Base-by-base conservation (phyloP, 2,888 invertebrate species). In the Xylophagus ater region DNA sequence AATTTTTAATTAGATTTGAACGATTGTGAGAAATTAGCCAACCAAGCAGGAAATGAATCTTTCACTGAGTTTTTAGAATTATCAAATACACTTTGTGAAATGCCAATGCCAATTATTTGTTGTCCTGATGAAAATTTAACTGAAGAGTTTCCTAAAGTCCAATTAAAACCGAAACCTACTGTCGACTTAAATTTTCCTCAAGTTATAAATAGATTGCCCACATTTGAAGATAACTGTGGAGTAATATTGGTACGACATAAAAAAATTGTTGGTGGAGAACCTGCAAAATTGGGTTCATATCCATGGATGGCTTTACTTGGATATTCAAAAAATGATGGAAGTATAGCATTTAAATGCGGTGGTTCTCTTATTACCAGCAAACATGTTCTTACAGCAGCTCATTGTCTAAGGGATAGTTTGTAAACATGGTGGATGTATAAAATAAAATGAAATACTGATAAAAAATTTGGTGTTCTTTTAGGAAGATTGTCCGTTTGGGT, bases 231-330 rank as follows among this genome's bases (percentile, higher is more conserved):
- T 0, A 58, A 72, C 0, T 86, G 86, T 49, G 86, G 86, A 1
- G n/a, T n/a, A n/a, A n/a, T n/a, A n/a, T n/a, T n/a, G n/a, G n/a
- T n/a, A n/a, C n/a, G n/a, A n/a, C n/a, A n/a, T n/a, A n/a, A n/a
- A n/a, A n/a, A n/a, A n/a, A 74, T 87, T 2, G 83, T 87, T 1
- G 82, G 82, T 5, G 88, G 88, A 0, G 60, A 70, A 1, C 69
- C 74, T 7, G 78, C 83, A 5, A 65, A 69, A 34, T 61, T 75
- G 43, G 84, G 80, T 15, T 75, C 78, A 35, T 85, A 83, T 74
- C 86, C 87, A 1, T 88, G 86, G 85, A 72, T 84, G 50, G 76
- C 76, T 0, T 71, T 78, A 3, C 63, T 87, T 24, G 87, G 85
- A 0, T 87, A 82, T 56, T 69, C 65, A 45, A 60, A 58, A 40